Base-by-base conservation (phyloP, 2,797 vertebrate genomes). In the Zenarchopterus dispar region DNA sequence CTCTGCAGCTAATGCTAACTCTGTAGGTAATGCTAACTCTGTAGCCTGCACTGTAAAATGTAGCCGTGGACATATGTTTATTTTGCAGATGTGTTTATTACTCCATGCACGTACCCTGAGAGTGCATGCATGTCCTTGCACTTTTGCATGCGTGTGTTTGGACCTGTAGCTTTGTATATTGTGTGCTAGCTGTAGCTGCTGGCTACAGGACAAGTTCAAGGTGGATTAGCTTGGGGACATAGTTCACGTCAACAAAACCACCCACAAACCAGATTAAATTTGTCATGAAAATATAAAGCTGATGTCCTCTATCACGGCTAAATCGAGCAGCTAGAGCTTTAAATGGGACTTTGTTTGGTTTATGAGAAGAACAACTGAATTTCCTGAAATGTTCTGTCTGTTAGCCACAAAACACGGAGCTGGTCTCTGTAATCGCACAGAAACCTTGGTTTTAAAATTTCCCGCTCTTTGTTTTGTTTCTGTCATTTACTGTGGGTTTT, bases 1-100 rank as follows among this genome's bases (percentile, higher is more conserved):
- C 23, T 8, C 2, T 42, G 8, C 26, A 63, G 45, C 66, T 6
- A 58, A 65, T 17, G 46, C 24, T n/a, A 62, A 44, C 46, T 3
- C 8, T 11, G 15, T 15, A 2, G 33, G 9, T 36, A 36, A 36
- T 13, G 33, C 11, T 11, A 13, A 17, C 55, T 16, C 18, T 0
- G 10, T 11, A 17, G 36, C 36, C 13, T 65, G 62, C 33, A 33
- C 49, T 23, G 5, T 31, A 56, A 49, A 49, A 52, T 45, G 7
- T 21, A 45, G 44, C 50, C 24, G 15, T 42, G 53, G 33, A 36
- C 45, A 57, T 16, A 39, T 16, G 13, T 16, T 15, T 1, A 39
- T 39, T 39, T 39, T 39, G 36, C 5, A 39, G 36, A 15, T 8
- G 36, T 15, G 16, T 23, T 47, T 47, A 23, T 22, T 22, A 23